Evolutionary conservation across 2,797 vertebrate genomes (phyloP), one percentile per base, ranked within the genome.

Genomic region (Sus cebifrons): DNA sequence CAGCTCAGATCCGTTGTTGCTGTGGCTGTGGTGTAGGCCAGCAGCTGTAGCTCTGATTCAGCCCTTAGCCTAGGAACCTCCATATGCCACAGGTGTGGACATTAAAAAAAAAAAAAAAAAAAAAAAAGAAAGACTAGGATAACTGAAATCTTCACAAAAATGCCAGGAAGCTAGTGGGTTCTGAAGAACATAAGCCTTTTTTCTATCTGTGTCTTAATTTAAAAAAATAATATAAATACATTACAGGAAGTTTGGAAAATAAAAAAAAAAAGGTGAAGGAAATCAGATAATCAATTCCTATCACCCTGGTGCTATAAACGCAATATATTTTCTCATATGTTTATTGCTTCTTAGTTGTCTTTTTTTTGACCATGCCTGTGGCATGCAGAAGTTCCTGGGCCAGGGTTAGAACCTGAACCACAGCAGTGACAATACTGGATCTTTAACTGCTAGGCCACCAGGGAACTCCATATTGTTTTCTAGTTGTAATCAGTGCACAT

Each of bases 131-230:
- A 86, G 65, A 78, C 20, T 21, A 14, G 4, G 54, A 32, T 64
- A 77, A 64, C 21, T 86, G 71, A 95, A 79, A 56, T 86, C 74
- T 89, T 92, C 54, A 79, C 36, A 85, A 88, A 94, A 78, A 70
- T 85, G 21, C n/a, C 44, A 86, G 74, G n/a, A 96, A 94, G 23
- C 18, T 83, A 36, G 27, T n/a, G 49, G 62, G 58, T 52, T 86
- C 79, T 60, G 36, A 94, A 83, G 44, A 74, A 18, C 21, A 25
- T 49, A 49, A 68, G 40, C 49, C 6, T 78, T 77, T 77, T 90
- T 73, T 78, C 27, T 52, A 13, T 44, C 20, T 73, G 18, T 68
- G 32, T 73, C 65, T 74, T 87, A 64, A 95, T 36, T 77, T 79
- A 89, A 82, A 88, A 14, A 60, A 95, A 81, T 23, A 25, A 12